Evolutionary conservation across 2,113 vertebrate genomes (phyloP), one percentile per base, ranked within the genome.

Genomic region (Panthera tigris): DNA sequence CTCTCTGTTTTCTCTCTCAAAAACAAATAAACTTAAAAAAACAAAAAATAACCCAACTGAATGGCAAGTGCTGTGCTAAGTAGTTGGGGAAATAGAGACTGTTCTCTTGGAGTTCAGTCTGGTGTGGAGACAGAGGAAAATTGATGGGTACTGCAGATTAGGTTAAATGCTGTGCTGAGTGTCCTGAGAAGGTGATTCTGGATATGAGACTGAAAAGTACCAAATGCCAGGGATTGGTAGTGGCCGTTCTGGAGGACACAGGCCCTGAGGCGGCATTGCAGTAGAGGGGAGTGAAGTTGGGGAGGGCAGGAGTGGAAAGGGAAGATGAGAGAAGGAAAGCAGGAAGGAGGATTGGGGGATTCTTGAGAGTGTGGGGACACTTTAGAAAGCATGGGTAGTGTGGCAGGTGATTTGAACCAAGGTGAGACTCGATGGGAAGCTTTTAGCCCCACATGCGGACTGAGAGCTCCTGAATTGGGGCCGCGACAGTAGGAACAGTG

Each of bases 111-210:
- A 78, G 48, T 29, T 65, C n/a, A 39, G 69, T 9, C 68, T 55
- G 81, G 45, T n/a, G 66, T 57, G 48, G 50, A 41, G 27, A n/a
- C 27, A 27, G 33, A 4, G 29, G 39, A 33, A 50, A 31, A 8
- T 11, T 3, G 16, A 13, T 3, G 31, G 39, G 16, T 39, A 4
- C 7, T 4, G 1, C 7, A 3, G 69, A 9, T 16, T 12, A 50
- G 45, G 1, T 23, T 27, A 31, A 27, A 4, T 8, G 1, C 27
- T 29, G 4, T 45, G 39, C 76, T 11, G 4, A 52, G 14, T 1
- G 33, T 12, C 15, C 57, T 21, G 66, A 14, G 7, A 55, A 69
- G n/a, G 55, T 3, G 14, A 25, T 31, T 86, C 69, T 41, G 50
- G 12, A 36, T 29, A 15, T 15, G 73, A 73, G 61, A 55, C 12